phyloP scores from a whole-genome alignment of 2,797 vertebrate species.

The Peromyscus attwateri region DNA sequence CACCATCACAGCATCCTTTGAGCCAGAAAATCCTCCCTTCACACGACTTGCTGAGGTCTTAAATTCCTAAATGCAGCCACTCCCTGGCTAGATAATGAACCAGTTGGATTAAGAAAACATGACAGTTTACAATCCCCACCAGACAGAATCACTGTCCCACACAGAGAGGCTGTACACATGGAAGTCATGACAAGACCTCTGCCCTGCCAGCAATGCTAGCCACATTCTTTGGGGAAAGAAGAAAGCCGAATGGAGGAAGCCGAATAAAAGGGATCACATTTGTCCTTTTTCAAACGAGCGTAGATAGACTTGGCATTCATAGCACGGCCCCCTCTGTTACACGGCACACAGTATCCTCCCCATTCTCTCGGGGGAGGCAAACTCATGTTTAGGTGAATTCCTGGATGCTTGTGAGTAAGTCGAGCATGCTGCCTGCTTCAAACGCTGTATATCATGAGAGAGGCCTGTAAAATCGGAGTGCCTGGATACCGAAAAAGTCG shows the following conservation, averaged over 20 bases:
- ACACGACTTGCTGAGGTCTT: neutral
- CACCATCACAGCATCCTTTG: neutral
- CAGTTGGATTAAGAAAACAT: neutral
- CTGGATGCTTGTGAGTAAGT: neutral
- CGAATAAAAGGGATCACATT: neutral
- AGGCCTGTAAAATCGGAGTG: accelerated
- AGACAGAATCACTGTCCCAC: neutral
- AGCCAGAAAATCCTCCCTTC: conserved; percentile 13
- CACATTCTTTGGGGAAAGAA: neutral
- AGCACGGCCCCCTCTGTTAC: neutral
- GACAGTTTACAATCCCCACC: neutral
- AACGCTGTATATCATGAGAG: neutral
- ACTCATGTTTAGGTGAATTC: conserved; percentile 27
- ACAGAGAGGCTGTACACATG: accelerated
- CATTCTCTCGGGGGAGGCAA: neutral
- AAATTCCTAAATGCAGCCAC: conserved; percentile 4
- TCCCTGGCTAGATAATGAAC: neutral
- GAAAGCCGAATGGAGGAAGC: neutral
- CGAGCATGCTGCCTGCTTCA: neutral
- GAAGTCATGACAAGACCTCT: neutral
- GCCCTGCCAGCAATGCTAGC: neutral
- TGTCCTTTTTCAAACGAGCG: neutral
- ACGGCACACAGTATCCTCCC: neutral
- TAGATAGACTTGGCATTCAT: neutral
- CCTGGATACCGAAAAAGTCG: neutral